Percentiles rank a stretch among this genome's conserved stretches.
Conservation (phyloP, 2,797 vertebrate genomes). For the Crax fasciolata region DNA sequence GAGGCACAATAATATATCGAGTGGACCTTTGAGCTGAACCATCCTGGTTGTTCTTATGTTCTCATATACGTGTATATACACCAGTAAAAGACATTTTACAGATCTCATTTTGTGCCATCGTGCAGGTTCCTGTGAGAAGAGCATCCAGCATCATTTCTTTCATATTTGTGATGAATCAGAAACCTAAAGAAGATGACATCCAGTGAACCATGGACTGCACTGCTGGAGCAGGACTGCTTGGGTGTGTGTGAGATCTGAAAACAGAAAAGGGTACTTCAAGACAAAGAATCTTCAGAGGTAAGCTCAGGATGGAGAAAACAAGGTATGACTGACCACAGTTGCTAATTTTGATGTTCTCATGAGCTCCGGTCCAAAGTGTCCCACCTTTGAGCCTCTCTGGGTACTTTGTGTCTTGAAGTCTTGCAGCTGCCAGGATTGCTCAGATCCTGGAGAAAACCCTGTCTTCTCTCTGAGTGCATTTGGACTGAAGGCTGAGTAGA, state of each 20-base stretch:
- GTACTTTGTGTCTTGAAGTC: background rate
- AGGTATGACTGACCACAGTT: rapidly evolving
- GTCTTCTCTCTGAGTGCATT: background rate
- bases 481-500: background rate
- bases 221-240: background rate
- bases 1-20: background rate
- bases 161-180: too few species aligned
- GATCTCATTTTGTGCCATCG: background rate
- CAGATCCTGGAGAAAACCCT: background rate
- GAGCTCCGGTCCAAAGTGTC: background rate
- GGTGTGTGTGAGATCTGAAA: background rate
- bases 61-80: background rate
- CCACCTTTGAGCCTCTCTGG: background rate
- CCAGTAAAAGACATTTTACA: background rate
- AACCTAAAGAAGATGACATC: background rate
- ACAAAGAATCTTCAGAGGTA: background rate
- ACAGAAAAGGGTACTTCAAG: background rate
- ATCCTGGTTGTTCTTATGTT: rapidly evolving
- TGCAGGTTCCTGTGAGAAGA: background rate
- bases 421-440: background rate
- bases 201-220: background rate
- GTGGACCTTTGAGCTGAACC: background rate
- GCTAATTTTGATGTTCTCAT: background rate
- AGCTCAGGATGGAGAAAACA: background rate
- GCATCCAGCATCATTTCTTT: background rate